Evolutionary conservation across 2,888 invertebrate species (phyloP).

Genomic region (Onchidella celtica): DNA sequence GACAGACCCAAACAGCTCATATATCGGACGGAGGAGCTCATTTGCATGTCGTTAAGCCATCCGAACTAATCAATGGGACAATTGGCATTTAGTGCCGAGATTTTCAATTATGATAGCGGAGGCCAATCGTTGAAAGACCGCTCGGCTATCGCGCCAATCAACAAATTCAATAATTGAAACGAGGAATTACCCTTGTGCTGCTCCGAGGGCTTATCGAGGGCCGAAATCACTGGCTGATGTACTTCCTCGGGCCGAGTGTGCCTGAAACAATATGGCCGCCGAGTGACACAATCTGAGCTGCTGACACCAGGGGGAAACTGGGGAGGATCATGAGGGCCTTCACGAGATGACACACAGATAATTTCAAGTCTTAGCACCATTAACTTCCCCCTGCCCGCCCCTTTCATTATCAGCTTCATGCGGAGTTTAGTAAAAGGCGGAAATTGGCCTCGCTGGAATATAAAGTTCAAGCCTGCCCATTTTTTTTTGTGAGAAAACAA

Average conservation of each 20-base stretch:
- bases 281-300: slow-evolving; percentile 45
- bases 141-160: slow-evolving; percentile 43
- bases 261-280: slow-evolving; percentile 45
- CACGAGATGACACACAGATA: slow-evolving; percentile 42
- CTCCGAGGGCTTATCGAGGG: slow-evolving; percentile 25
- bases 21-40: slow-evolving; percentile 5
- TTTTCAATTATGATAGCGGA: slow-evolving; percentile 55
- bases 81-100: slow-evolving; percentile 53
- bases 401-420: slow-evolving; percentile 43
- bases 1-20: neutral
- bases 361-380: slow-evolving; percentile 37
- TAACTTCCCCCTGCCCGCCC: neutral
- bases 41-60: slow-evolving; percentile 48
- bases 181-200: slow-evolving; percentile 25
- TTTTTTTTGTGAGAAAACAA: slow-evolving; percentile 1
- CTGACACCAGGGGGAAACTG: slow-evolving; percentile 15
- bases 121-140: slow-evolving; percentile 37
- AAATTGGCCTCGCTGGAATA: slow-evolving; percentile 25
- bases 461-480: slow-evolving; percentile 3
- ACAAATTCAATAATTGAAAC: slow-evolving; percentile 58
- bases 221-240: slow-evolving; percentile 25
- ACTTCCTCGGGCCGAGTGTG: slow-evolving; percentile 6
- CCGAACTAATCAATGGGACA: slow-evolving; percentile 49
- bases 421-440: slow-evolving; percentile 36
- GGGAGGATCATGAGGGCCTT: slow-evolving; percentile 21